A percentile compares a stretch with the other conserved stretches of the same genome.
These are phyloP conservation scores for Scalopus aquaticus DNA, from an alignment of 2,113 vertebrate genomes.

Conservation along the genomic window DNA sequence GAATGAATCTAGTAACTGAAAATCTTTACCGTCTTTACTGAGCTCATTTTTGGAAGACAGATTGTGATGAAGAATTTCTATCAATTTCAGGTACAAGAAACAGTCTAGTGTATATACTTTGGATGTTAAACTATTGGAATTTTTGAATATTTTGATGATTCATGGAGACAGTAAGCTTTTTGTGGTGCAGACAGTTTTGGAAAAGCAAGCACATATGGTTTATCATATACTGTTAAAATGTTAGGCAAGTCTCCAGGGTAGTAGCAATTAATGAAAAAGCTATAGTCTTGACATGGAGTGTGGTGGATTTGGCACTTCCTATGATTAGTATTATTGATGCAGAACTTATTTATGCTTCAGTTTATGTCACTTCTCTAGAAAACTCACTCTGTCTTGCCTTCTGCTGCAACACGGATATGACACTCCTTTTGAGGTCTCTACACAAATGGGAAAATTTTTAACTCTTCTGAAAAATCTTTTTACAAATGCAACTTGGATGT, in stretches of 20 bases:
- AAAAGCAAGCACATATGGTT: background rate
- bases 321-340: background rate
- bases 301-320: background rate
- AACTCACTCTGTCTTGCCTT: background rate
- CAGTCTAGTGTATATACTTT: background rate
- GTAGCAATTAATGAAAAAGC: background rate
- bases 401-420: background rate
- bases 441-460: background rate
- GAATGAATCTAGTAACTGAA: background rate
- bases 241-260: background rate
- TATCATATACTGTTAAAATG: background rate
- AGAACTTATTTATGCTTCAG: background rate
- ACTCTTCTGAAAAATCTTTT: background rate
- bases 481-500: background rate
- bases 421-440: background rate
- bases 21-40: background rate
- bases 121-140: background rate
- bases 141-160: constrained; percentile 5
- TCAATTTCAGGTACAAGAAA: background rate
- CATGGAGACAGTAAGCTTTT: background rate
- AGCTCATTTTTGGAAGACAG: background rate
- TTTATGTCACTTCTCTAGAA: background rate
- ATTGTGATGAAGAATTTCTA: background rate
- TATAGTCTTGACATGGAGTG: background rate
- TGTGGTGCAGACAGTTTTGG: background rate